phyloP scores from a whole-genome alignment of 2,797 vertebrate genomes.

The Sus cebifrons region DNA sequence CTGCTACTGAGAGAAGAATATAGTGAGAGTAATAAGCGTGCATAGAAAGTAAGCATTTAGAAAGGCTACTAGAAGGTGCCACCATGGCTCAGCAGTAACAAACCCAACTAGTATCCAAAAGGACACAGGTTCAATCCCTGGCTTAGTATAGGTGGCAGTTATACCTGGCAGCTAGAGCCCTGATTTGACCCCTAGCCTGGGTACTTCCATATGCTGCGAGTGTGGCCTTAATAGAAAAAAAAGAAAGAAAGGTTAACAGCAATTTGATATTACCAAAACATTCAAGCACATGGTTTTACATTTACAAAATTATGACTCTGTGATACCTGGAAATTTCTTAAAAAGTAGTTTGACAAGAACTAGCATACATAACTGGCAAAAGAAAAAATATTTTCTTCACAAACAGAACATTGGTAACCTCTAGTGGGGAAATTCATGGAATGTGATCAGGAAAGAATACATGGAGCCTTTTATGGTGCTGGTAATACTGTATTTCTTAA shows the following conservation, averaged over 20 bases:
- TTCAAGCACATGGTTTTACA: neutral
- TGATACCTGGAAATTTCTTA: neutral
- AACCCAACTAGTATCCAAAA: too few relatives aligned
- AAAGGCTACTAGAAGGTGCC: neutral
- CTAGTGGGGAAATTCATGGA: neutral
- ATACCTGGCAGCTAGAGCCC: too few relatives aligned
- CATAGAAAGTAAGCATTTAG: neutral
- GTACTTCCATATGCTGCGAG: too few relatives aligned
- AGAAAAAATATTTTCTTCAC: neutral
- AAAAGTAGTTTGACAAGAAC: neutral
- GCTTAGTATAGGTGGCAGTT: too few relatives aligned
- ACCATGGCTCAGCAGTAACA: too few relatives aligned
- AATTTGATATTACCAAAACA: neutral
- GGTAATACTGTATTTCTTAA: slow-evolving; percentile 5
- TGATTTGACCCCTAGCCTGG: too few relatives aligned
- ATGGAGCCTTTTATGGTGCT: neutral
- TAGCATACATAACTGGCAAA: neutral
- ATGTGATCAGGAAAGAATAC: neutral
- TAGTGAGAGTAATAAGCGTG: neutral
- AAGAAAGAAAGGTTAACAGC: neutral
- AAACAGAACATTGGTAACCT: neutral
- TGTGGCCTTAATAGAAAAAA: too few relatives aligned
- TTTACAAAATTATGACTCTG: neutral
- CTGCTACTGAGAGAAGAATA: neutral
- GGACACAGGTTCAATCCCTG: too few relatives aligned